phyloP scores from a whole-genome alignment of 2,113 vertebrate genomes.

The Climacteris rufus region DNA sequence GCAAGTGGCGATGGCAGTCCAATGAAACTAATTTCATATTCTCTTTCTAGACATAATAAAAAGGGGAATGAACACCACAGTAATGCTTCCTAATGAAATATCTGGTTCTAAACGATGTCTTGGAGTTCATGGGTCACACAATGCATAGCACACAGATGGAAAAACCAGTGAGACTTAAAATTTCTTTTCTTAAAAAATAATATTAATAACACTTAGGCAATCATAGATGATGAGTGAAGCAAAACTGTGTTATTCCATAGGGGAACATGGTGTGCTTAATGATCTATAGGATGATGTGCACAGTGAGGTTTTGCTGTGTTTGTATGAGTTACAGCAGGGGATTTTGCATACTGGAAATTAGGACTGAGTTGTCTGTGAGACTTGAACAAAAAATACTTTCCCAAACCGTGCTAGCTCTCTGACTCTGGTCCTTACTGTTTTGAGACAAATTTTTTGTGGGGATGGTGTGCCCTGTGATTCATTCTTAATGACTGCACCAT shows the following conservation, averaged over 20 bases:
- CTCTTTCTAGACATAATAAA: conserved; percentile 53
- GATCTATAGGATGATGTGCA: neutral
- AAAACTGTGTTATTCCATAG: neutral
- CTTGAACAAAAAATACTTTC: neutral
- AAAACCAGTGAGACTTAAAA: neutral
- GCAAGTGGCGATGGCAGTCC: neutral
- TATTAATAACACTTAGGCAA: conserved; percentile 23
- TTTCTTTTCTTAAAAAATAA: neutral
- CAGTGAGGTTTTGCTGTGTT: neutral
- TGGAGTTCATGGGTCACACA: conserved; percentile 14
- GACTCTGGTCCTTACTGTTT: neutral
- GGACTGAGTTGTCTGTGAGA: neutral
- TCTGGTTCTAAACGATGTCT: neutral
- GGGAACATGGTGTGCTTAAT: neutral
- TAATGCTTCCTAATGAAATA: conserved; percentile 29
- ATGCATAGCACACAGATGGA: neutral
- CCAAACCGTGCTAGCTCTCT: neutral
- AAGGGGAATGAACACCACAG: neutral
- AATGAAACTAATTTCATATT: conserved; percentile 52
- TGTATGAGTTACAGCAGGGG: neutral
- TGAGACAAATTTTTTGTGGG: neutral
- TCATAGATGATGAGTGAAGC: neutral
- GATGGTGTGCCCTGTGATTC: neutral
- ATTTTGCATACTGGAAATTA: neutral
- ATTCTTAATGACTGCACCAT: neutral